Evolutionary conservation across 2,113 vertebrate species (phyloP), one percentile per base, ranked within the genome.

Genomic region (Caretta caretta): DNA sequence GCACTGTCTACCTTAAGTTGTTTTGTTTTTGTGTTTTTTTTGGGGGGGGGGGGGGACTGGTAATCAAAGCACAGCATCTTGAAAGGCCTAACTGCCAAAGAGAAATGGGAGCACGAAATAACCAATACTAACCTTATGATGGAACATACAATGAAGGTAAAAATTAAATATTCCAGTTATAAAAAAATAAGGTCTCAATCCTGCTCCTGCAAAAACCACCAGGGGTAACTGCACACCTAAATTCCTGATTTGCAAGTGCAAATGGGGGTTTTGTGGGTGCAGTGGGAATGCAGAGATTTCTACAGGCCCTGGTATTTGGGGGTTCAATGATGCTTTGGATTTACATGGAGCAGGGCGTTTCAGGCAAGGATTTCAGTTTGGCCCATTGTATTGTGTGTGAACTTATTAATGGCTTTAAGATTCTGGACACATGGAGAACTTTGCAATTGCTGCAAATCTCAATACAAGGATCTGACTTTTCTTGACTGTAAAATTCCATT

Each of bases 211-310:
- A 50, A 22, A 90, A 53, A 80, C 62, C 25, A 35, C 76, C 62
- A 0, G 0, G 53, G 53, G 53, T 6, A 84, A 84, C 69, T 24
- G 6, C 0, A 25, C 69, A 56, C 42, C 17, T 3, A 59, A 24
- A 56, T 17, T 22, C 79, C 83, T 82, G 10, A 8, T 25, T 54
- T 48, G 50, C 1, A 25, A 25, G 20, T 2, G 42, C 25, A 78
- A 46, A 48, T 27, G 42, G 42, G 75, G 42, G 4, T 12, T 25
- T 12, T 81, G 88, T 10, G 87, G 92, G 69, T 84, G 12, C 38
- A 2, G 29, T n/a, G 54, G 6, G 13, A 3, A 72, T 57, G 35
- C 0, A 46, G 8, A 0, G 8, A 48, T 29, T 27, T 0, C 2
- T 31, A 42, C n/a, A 84, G 48, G 38, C 53, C 42, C 57, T 49